Percentiles rank a stretch among this genome's conserved stretches.
Conservation (phyloP, 2,888 invertebrate genomes). For the Nomada goodeniana region DNA sequence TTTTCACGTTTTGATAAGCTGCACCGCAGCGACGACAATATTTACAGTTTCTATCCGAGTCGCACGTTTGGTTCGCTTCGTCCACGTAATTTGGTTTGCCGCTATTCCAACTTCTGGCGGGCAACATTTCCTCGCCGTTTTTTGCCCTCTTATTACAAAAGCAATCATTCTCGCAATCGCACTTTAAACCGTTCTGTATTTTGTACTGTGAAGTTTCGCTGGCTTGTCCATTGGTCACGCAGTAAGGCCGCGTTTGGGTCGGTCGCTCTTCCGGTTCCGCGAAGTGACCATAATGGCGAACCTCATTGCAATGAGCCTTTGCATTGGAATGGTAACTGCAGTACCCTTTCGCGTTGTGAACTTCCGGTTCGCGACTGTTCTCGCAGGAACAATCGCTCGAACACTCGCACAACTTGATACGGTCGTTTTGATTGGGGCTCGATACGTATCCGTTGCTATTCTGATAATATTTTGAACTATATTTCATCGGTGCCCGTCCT, state of each 20-base stretch:
- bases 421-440: conserved; percentile 45
- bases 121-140: conserved; percentile 43
- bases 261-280: conserved; percentile 43
- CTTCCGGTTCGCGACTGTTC: conserved; percentile 46
- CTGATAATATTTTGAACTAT: conserved; percentile 34
- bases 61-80: conserved; percentile 42
- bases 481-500: conserved; percentile 11
- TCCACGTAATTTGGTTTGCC: conserved; percentile 51
- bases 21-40: conserved; percentile 78
- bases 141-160: conserved; percentile 63
- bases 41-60: conserved; percentile 65
- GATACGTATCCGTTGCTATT: conserved; percentile 18
- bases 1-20: conserved; percentile 73
- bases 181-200: conserved; percentile 66
- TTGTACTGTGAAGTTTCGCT: conserved; percentile 52
- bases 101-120: conserved; percentile 39
- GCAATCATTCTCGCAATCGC: conserved; percentile 71
- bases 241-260: conserved; percentile 42
- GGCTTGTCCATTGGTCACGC: conserved; percentile 36
- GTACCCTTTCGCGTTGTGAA: conserved; percentile 10
- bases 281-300: conserved; percentile 32
- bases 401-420: conserved; percentile 57
- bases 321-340: conserved; percentile 36
- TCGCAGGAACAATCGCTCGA: conserved; percentile 66
- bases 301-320: conserved; percentile 36